Base-by-base conservation (phyloP, 2,888 invertebrate genomes). In the Cosmorhoe ocellata region DNA sequence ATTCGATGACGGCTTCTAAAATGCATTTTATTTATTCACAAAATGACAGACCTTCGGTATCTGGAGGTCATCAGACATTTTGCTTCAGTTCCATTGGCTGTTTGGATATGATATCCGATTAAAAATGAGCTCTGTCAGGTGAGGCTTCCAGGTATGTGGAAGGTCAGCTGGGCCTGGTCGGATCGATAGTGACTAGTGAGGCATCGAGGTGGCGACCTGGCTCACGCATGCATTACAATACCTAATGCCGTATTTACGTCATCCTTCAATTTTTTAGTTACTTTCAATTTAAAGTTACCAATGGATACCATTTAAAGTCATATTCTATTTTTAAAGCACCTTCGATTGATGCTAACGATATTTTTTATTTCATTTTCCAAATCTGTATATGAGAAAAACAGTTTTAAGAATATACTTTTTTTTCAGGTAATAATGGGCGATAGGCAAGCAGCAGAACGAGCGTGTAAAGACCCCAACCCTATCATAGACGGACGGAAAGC, bases 401-500 rank as follows among this genome's bases (percentile, higher is more conserved):
- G n/a, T n/a, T n/a, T n/a, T n/a, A n/a, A n/a, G n/a, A n/a, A n/a
- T n/a, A n/a, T n/a, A n/a, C n/a, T n/a, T n/a, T 24, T 33, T 18
- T 89, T 91, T 8, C 92, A 99, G 99, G 99, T 99, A 69, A 99
- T 99, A 82, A 99, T 99, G 99, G 96, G 97, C 47, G 98, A 98
- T 84, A 92, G 97, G 74, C 94, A 95, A 48, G 97, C 98, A 38
- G 99, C 99, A 41, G 98, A 98, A 82, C 91, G 98, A 72, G 99
- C 99, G 39, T 98, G 98, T 87, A 98, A 98, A 86, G 99, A 99
- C 79, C 98, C 98, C 47, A 99, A 99, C 86, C 99, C 99, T 44
- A 98, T 99, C 81, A 99, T 99, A 73, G 99, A 99, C 79, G 99
- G 99, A 44, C 93, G 99, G 78, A 99, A 99, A 92, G 98, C 99